Evolutionary conservation across 1,140 invertebrate species (phyloP).

Genomic region (Pseudoatta argentina): DNA sequence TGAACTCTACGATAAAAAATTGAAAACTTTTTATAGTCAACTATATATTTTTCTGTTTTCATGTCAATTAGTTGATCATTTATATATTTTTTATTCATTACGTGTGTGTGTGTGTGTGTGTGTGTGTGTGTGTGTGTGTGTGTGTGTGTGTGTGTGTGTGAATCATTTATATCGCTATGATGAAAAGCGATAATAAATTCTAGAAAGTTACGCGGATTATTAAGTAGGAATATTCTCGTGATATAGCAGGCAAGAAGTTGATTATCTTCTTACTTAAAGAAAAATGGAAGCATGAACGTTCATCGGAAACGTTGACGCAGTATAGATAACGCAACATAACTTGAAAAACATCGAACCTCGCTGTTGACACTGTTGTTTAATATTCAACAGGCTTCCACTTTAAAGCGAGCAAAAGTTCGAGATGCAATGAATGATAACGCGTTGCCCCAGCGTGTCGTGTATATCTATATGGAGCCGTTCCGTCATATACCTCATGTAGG

Average conservation of each 20-base stretch:
- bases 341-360: conserved; percentile 42
- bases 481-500: conserved; percentile 45
- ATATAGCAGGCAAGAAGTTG: not conserved
- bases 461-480: conserved; percentile 59
- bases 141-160: too few relatives aligned
- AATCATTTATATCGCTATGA: not conserved
- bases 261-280: conserved; percentile 38
- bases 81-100: not conserved
- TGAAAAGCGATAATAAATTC: not conserved
- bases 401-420: conserved; percentile 64
- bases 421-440: conserved; percentile 66
- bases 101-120: too few relatives aligned
- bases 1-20: not conserved
- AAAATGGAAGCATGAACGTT: conserved; percentile 40
- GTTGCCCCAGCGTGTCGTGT: conserved; percentile 22
- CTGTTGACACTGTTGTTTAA: conserved; percentile 63
- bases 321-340: conserved; percentile 40
- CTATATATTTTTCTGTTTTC: not conserved
- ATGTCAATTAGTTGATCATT: not conserved
- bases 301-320: conserved; percentile 3
- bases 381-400: conserved; percentile 63
- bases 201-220: not conserved
- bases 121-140: too few relatives aligned
- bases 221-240: not conserved
- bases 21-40: not conserved